Conservation (phyloP, 2,888 invertebrate genomes). For the Malachius bipustulatus region DNA sequence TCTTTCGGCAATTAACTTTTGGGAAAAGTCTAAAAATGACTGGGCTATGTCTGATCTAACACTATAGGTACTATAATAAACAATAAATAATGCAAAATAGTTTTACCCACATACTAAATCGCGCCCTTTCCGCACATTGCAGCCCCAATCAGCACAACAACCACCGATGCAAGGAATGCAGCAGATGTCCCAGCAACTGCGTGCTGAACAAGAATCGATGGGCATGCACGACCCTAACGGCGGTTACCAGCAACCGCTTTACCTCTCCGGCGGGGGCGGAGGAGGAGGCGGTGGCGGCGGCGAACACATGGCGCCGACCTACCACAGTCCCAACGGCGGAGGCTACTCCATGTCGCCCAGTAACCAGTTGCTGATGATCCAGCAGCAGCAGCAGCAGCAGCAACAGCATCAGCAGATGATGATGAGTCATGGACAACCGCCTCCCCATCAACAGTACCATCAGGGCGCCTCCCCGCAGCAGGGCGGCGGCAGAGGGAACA, state of each 20-base stretch:
- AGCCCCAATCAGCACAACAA: constrained; percentile 41
- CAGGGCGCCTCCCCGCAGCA: constrained; percentile 44
- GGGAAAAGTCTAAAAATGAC: too few relatives aligned
- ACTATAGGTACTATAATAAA: too few relatives aligned
- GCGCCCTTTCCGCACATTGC: too few relatives aligned
- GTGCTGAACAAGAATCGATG: constrained; percentile 27
- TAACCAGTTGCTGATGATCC: constrained; percentile 32
- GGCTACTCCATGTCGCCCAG: constrained; percentile 33
- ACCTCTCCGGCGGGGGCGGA: constrained; percentile 41
- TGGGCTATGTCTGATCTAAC: too few relatives aligned
- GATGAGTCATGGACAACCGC: constrained; percentile 36
- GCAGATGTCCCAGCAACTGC: constrained; percentile 36
- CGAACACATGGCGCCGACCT: constrained; percentile 35
- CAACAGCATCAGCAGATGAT: constrained; percentile 34
- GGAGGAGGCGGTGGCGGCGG: constrained; percentile 35
- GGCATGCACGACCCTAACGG: constrained; percentile 37
- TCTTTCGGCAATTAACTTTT: too few relatives aligned
- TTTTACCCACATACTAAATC: too few relatives aligned
- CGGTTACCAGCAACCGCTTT: constrained; percentile 59
- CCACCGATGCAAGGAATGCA: constrained; percentile 28
- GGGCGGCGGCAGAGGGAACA: constrained; percentile 49
- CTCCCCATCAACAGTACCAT: constrained; percentile 36
- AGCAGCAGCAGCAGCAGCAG: constrained; percentile 30
- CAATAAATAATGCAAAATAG: too few relatives aligned
- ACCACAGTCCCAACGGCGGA: constrained; percentile 33